These are phyloP conservation scores for Allolobophora icterica DNA, from an alignment of 2,888 invertebrate species.

Conservation along the genomic window DNA sequence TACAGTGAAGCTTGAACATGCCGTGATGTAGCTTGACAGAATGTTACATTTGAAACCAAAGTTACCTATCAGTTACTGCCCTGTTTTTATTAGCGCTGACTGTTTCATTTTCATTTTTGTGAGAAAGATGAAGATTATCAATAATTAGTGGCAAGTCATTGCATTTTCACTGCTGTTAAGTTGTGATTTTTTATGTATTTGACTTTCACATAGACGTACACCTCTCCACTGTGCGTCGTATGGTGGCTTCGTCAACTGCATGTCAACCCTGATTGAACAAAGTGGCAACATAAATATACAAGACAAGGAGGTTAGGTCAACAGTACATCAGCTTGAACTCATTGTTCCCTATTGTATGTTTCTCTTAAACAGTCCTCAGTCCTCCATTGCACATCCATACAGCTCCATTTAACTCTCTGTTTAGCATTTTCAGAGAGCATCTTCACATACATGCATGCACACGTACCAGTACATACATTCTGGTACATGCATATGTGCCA, in stretches of 20 bases:
- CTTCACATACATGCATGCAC: too few relatives aligned
- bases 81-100: too few relatives aligned
- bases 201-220: slow-evolving; percentile 50
- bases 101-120: not conserved
- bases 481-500: too few relatives aligned
- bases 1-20: not conserved
- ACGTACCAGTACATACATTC: too few relatives aligned
- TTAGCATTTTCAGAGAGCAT: too few relatives aligned
- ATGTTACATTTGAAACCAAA: not conserved
- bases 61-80: not conserved
- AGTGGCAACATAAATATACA: slow-evolving; percentile 61
- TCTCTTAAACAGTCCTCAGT: too few relatives aligned
- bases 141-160: not conserved
- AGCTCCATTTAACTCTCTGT: too few relatives aligned
- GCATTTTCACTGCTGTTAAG: not conserved
- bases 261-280: slow-evolving; percentile 65
- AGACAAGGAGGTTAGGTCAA: slow-evolving; percentile 60
- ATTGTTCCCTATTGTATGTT: too few relatives aligned
- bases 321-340: not conserved
- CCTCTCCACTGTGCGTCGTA: slow-evolving; percentile 66
- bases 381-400: too few relatives aligned
- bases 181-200: not conserved
- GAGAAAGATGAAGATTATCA: not conserved
- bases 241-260: slow-evolving; percentile 64
- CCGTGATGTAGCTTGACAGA: too few relatives aligned